Evolutionary conservation across 2,797 vertebrate species (phyloP), one percentile per base, ranked within the genome.

Genomic region (Parauchenoglanis punctatus): DNA sequence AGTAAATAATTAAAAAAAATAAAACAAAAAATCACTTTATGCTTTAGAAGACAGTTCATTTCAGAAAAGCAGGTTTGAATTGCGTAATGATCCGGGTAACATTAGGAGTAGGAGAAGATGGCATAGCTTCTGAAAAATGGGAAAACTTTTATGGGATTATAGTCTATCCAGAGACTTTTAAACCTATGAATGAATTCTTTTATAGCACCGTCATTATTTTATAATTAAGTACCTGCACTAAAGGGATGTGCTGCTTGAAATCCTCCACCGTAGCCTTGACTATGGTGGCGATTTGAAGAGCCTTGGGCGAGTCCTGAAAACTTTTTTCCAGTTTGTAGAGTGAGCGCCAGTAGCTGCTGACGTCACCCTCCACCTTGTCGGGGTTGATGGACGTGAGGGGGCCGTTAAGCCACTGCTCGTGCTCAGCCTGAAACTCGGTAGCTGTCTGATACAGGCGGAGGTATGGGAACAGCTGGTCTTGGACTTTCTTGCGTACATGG

Each of bases 271-370:
- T 95, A 0, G 91, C 44, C 91, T 96, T 96, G 54, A 97, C 91
- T 52, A 91, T 93, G 40, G 90, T 95, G 8, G 95, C 92, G 58
- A 98, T 93, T 78, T 93, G 90, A 89, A 97, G 91, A 0, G 96
- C 96, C 44, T 89, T 94, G 87, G 97, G 96, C 6, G 93, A 94
- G 81, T 95, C 92, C 0, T 91, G 85, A 61, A 98, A 97, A 86
- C 87, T 84, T 94, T 96, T 97, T 90, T 97, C 97, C 87, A 97
- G 93, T 85, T 98, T 97, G 89, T 97, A 97, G 0, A 98, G 91
- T 4, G 93, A 92, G 31, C 95, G 94, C 94, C 95, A 97, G 85
- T 93, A 97, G 92, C 96, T 97, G 40, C 95, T 95, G 63, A 95
- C 93, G 31, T 97, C 97, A 1, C 65, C 44, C 68, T 97, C 97